Conservation (phyloP, 2,113 vertebrate genomes). For the Megaceryle torquata region DNA sequence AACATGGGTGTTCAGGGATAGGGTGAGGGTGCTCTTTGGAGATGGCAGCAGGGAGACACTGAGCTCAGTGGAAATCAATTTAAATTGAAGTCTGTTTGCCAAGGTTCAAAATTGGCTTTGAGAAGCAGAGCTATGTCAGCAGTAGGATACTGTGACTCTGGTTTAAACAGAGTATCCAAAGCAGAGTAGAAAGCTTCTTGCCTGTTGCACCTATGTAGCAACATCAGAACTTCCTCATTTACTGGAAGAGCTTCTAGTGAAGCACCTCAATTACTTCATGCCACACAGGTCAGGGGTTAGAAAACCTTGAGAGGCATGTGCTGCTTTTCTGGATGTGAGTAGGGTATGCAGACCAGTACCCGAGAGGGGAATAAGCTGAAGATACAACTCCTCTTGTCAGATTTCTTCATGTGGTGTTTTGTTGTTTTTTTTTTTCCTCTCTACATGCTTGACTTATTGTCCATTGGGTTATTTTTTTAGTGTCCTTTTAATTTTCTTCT, state of each 20-base stretch:
- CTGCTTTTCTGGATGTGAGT: not conserved
- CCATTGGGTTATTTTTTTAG: not conserved
- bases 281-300: not conserved
- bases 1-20: too few relatives aligned
- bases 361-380: not conserved
- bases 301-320: not conserved
- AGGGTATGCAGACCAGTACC: not conserved
- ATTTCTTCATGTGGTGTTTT: not conserved
- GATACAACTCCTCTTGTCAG: not conserved
- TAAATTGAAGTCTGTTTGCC: not conserved
- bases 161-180: not conserved
- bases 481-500: not conserved
- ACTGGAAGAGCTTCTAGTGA: not conserved
- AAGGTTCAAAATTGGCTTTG: not conserved
- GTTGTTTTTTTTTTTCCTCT: not conserved
- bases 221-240: not conserved
- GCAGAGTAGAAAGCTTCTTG: not conserved
- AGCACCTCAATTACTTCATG: not conserved
- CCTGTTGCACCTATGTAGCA: not conserved
- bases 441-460: not conserved
- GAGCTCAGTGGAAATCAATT: not conserved
- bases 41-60: not conserved
- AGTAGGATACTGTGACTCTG: not conserved
- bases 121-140: not conserved
- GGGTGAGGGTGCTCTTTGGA: not conserved